Base-by-base conservation (phyloP, 2,113 vertebrate species). In the Gallinago undulata region DNA sequence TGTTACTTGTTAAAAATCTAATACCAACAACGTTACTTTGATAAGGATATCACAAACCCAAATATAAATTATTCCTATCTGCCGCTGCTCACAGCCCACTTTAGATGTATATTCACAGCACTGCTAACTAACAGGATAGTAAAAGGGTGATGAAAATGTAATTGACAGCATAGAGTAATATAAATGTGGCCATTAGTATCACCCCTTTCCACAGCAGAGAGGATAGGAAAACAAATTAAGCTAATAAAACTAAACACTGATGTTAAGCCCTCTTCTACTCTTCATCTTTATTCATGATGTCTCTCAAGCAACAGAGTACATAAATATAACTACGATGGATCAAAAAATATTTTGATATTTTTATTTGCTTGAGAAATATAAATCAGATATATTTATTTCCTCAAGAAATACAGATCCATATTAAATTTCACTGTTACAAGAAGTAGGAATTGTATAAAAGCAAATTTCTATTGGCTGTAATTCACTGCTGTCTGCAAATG, bases 201-300 rank as follows among this genome's bases (percentile, higher is more conserved):
- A 77, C 45, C 60, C 19, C 28, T 27, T 81, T 51, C 53, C 67
- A 87, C 6, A 2, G n/a, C 12, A 9, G 6, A 48, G 35, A 93
- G 57, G 57, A 72, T 87, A 81, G 94, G 90, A 87, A 50, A 79
- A 84, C 47, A 92, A 93, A 81, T 74, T 69, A 84, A 68, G 41
- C 51, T 19, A 86, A 84, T 85, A 77, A 81, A 75, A 39, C 51
- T 67, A 50, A 93, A 85, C 23, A 25, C 11, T 66, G 78, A n/a
- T 89, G 93, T 62, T 75, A 92, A 90, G 45, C 35, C 55, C 66
- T 80, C 81, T 79, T 73, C 87, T 45, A 85, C 14, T 78, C 53
- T 68, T 80, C 56, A 51, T 67, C 62, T 82, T 88, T 64, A 90
- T 76, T 67, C 79, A 84, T 4, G 12, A 41, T 50, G 60, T 63